Evolutionary conservation across 2,113 vertebrate species (phyloP).

Genomic region (Todiramphus saurophagus): DNA sequence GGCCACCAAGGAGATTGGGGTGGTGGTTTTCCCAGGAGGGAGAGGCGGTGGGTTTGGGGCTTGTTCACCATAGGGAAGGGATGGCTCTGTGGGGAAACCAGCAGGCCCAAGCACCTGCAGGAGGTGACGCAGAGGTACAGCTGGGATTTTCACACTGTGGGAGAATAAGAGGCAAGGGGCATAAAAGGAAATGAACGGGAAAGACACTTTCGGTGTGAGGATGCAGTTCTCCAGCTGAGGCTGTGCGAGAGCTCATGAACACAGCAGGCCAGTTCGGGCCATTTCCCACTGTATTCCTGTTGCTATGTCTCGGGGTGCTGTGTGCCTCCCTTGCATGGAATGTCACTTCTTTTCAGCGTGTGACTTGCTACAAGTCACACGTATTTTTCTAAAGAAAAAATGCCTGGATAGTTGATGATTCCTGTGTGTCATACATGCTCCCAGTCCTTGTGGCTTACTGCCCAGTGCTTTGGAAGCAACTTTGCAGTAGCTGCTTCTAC

Average conservation of each 20-base stretch:
- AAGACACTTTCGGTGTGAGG: neutral
- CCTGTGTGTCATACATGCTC: neutral
- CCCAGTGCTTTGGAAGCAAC: neutral
- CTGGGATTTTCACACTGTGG: neutral
- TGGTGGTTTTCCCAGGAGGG: neutral
- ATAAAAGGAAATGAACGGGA: neutral
- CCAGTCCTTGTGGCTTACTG: neutral
- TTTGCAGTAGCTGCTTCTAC: neutral
- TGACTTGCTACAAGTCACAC: neutral
- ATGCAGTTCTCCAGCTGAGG: neutral
- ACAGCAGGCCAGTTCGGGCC: neutral
- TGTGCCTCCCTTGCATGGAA: too few relatives aligned
- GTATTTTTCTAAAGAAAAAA: neutral
- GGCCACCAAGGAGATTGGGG: neutral
- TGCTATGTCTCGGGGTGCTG: fast-evolving
- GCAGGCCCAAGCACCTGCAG: too few relatives aligned
- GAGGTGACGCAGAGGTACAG: neutral
- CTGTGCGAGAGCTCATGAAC: fast-evolving
- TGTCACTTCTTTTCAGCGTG: neutral
- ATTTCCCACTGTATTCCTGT: neutral
- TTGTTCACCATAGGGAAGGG: neutral
- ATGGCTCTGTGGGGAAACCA: too few relatives aligned
- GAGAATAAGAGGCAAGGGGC: neutral
- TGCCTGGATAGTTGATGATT: neutral
- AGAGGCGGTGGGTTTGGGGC: neutral